Percentiles rank a stretch among this genome's conserved stretches.
phyloP scores from a whole-genome alignment of 2,888 invertebrate species.

The Torymus texanus region DNA sequence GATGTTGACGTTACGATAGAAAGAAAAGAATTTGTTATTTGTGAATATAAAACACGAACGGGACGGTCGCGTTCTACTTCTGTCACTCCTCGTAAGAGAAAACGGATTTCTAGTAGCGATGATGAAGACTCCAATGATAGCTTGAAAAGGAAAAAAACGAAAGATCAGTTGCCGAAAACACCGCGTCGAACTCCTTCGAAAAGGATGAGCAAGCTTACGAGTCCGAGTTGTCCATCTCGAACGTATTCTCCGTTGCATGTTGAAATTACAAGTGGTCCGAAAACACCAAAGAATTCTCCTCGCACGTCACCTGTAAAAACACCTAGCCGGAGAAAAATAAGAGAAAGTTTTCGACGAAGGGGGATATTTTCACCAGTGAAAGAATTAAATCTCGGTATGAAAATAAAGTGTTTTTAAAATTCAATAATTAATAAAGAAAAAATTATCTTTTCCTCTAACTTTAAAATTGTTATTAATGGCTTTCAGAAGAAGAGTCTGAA shows the following conservation, averaged over 20 bases:
- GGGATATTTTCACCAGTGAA: constrained; percentile 48
- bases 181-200: constrained; percentile 59
- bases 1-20: constrained; percentile 64
- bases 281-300: constrained; percentile 57
- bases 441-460: no score
- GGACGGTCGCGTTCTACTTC: background rate
- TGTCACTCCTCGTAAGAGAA: constrained; percentile 64
- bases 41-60: constrained; percentile 60
- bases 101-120: constrained; percentile 47
- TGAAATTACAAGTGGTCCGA: constrained; percentile 61
- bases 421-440: no score
- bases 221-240: constrained; percentile 63
- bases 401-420: no score
- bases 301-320: constrained; percentile 10
- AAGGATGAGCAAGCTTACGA: constrained; percentile 58
- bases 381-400: constrained; percentile 46
- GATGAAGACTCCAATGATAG: constrained; percentile 47
- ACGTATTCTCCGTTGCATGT: constrained; percentile 70
- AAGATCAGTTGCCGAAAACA: constrained; percentile 56
- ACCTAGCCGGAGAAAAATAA: constrained; percentile 10
- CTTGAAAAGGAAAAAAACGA: constrained; percentile 58
- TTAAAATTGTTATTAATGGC: no score
- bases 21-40: constrained; percentile 64
- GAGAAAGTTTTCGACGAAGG: constrained; percentile 39
- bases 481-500: constrained; percentile 8